phyloP scores from a whole-genome alignment of 2,797 vertebrate genomes.

The Sitta carolinensis region DNA sequence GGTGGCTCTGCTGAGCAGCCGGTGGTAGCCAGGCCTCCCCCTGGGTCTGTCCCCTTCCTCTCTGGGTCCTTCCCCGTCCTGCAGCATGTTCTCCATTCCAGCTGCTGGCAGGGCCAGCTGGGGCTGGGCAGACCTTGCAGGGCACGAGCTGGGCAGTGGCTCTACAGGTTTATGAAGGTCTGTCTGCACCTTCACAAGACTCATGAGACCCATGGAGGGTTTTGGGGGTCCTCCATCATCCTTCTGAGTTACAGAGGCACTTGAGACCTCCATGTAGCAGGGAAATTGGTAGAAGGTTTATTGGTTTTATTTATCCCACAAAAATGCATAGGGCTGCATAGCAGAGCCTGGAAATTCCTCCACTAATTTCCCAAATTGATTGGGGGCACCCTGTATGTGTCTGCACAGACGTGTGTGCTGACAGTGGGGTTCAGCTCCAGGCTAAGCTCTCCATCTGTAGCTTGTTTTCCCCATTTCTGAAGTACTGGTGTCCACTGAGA shows the following conservation, averaged over 20 bases:
- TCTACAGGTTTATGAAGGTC: not conserved
- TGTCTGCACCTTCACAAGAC: fast-evolving
- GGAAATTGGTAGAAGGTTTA: not conserved
- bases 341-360: not conserved
- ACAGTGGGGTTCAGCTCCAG: not conserved
- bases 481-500: not conserved
- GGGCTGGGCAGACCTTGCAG: not conserved
- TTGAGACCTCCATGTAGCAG: fast-evolving
- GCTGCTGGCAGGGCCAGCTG: fast-evolving
- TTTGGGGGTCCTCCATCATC: not conserved
- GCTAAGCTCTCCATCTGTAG: not conserved
- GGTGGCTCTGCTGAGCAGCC: not conserved
- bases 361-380: not conserved
- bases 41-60: not conserved
- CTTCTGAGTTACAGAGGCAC: not conserved
- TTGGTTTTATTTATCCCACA: not conserved
- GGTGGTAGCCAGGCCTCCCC: not conserved
- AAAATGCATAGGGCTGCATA: not conserved
- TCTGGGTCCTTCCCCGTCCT: not conserved
- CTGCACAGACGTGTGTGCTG: not conserved
- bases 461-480: not conserved
- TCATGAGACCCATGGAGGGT: fast-evolving
- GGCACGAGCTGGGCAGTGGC: not conserved
- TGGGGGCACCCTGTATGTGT: fast-evolving
- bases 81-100: fast-evolving